Base-by-base conservation (phyloP, 2,888 invertebrate genomes). In the Tholera decimalis region DNA sequence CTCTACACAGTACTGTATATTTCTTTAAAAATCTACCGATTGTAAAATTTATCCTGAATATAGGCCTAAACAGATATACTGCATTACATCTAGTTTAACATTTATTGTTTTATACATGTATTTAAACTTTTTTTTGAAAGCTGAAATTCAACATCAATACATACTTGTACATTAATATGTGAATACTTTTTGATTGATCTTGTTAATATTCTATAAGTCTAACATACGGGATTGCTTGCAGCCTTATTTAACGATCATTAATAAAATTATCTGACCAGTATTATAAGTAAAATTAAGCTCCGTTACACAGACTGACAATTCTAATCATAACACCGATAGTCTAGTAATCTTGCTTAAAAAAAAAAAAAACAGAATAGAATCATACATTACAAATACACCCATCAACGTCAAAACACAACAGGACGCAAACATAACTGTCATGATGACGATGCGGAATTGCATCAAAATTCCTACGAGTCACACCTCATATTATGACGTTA, bases 401-500 rank as follows among this genome's bases (percentile, higher is more conserved):
- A 30, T 47, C 50, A 60, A 33, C 50, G 20, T 59, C 28, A 58
- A 53, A 62, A 53, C 8, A 51, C 44, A 68, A 61, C 39, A 55
- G 47, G 33, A 47, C 20, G 15, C 7, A 30, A 72, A 61, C 37
- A 57, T 61, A 43, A 63, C 56, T 43, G 72, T 74, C 41, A 62
- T 7, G 3, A 66, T 65, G 51, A 80, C 33, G 11, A 65, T 8
- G 41, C 37, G 15, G 41, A 59, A 60, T 41, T 47, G 56, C 58
- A 69, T 53, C 37, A 66, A 66, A 50, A 74, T 76, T 64, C 57
- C 3, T 11, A 18, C 43, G 60, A 50, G 47, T 58, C 47, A 65
- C 62, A 43, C 35, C 41, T 51, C 15, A 15, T 20, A 11, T 9
- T 13, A 22, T 35, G 61, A 71, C 33, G 58, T 26, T 28, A 44